A percentile compares a stretch with the other conserved stretches of the same genome.
These are phyloP conservation scores for Pseudoips prasinana DNA, from an alignment of 2,888 invertebrate species.

Conservation along the genomic window DNA sequence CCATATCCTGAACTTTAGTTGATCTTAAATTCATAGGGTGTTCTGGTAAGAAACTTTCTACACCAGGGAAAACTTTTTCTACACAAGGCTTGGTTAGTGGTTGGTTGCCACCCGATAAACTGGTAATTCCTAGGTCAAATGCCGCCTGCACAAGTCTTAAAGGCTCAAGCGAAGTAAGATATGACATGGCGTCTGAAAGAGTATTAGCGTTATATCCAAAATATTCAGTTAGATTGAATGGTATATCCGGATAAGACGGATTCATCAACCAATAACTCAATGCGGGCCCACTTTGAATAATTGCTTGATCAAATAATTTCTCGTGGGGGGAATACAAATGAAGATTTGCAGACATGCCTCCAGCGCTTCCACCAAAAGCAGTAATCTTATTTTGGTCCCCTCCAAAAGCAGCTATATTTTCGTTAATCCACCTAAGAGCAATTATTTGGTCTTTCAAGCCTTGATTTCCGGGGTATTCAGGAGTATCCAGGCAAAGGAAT, in stretches of 20 bases:
- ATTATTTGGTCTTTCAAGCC: conserved; percentile 56
- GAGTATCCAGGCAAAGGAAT: conserved; percentile 53
- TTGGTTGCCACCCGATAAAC: conserved; percentile 34
- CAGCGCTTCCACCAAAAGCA: conserved; percentile 50
- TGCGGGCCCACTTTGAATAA: conserved; percentile 50
- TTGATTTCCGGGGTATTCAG: conserved; percentile 52
- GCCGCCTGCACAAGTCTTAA: conserved; percentile 34
- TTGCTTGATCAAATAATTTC: conserved; percentile 42
- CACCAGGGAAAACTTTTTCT: conserved; percentile 10
- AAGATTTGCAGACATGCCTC: conserved; percentile 46
- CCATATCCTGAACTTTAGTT: conserved; percentile 8
- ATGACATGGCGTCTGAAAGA: conserved; percentile 38
- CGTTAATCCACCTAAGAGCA: conserved; percentile 52
- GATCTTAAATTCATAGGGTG: too few species aligned
- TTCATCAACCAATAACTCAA: conserved; percentile 33
- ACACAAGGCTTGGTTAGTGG: conserved; percentile 10
- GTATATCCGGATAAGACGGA: conserved; percentile 35
- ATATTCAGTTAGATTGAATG: conserved; percentile 41
- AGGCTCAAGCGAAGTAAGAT: conserved; percentile 33
- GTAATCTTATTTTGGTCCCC: conserved; percentile 52
- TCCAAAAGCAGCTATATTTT: conserved; percentile 53
- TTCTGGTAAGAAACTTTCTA: conserved; percentile 16
- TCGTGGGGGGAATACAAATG: conserved; percentile 45
- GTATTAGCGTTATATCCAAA: conserved; percentile 35
- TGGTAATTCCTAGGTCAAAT: conserved; percentile 25